Percentiles rank a stretch among this genome's conserved stretches.
These are phyloP conservation scores for Regulus satrapa DNA, from an alignment of 2,113 vertebrate species.

Conservation along the genomic window DNA sequence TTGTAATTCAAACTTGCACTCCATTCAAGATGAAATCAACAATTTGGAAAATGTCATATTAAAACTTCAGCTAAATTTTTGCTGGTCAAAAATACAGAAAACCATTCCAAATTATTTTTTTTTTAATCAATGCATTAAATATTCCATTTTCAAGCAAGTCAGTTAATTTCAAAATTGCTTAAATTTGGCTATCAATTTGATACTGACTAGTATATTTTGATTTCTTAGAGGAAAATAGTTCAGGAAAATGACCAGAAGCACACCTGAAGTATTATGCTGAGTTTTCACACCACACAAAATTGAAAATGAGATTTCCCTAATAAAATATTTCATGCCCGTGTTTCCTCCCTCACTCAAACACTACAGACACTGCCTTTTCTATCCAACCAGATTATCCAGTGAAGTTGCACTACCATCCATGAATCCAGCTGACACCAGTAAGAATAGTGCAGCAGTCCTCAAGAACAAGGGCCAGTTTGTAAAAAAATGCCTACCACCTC, in stretches of 20 bases:
- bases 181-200: background rate
- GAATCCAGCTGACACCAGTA: background rate
- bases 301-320: background rate
- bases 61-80: background rate
- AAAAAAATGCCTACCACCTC: background rate
- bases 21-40: background rate
- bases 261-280: background rate
- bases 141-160: background rate
- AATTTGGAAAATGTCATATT: background rate
- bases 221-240: background rate
- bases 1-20: background rate
- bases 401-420: background rate
- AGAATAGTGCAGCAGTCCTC: background rate
- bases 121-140: background rate
- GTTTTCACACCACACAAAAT: background rate
- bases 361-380: background rate
- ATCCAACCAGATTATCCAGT: background rate
- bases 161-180: background rate
- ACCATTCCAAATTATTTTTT: background rate
- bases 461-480: background rate
- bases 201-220: background rate
- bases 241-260: background rate
- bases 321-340: background rate
- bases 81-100: background rate
- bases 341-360: background rate